phyloP scores from a whole-genome alignment of 2,113 vertebrate genomes.

The Excalfactoria chinensis region DNA sequence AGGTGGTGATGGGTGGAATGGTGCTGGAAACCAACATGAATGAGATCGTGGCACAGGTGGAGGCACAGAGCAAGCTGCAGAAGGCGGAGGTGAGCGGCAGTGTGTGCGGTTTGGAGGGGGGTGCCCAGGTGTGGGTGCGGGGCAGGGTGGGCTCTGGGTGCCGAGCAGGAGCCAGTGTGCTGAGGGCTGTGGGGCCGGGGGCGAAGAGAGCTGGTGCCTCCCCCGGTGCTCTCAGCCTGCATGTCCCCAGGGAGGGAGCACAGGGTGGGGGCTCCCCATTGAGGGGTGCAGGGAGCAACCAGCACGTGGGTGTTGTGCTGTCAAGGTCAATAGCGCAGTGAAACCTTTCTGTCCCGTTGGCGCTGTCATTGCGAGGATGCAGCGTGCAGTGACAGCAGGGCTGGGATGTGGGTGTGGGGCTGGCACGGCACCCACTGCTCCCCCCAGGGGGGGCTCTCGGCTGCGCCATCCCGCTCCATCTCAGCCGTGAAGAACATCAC shows the following conservation, averaged over 20 bases:
- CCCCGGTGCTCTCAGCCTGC: not conserved
- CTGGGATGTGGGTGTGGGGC: no score
- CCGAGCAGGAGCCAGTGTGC: rapidly evolving
- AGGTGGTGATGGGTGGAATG: conserved; percentile 96
- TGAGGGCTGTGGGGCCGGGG: rapidly evolving
- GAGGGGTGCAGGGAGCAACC: not conserved
- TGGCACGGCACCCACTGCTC: not conserved
- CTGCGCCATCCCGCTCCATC: conserved; percentile 89
- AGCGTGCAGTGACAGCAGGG: not conserved
- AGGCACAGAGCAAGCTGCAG: conserved; percentile 92
- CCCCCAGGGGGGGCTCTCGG: conserved; percentile 88
- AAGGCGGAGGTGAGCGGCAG: conserved; percentile 87
- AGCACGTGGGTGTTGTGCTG: rapidly evolving
- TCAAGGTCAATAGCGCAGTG: rapidly evolving
- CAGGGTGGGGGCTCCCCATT: not conserved
- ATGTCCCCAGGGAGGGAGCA: rapidly evolving
- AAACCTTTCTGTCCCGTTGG: not conserved
- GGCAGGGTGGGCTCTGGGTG: not conserved
- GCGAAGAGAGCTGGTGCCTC: rapidly evolving
- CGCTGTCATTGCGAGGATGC: rapidly evolving
- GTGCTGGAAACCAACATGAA: conserved; percentile 98
- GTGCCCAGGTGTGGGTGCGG: no score
- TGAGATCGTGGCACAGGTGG: conserved; percentile 91
- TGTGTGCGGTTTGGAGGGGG: rapidly evolving
- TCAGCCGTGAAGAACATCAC: conserved; percentile 96